These are phyloP conservation scores for Lynx canadensis DNA, from an alignment of 2,113 vertebrate genomes.

Conservation along the genomic window DNA sequence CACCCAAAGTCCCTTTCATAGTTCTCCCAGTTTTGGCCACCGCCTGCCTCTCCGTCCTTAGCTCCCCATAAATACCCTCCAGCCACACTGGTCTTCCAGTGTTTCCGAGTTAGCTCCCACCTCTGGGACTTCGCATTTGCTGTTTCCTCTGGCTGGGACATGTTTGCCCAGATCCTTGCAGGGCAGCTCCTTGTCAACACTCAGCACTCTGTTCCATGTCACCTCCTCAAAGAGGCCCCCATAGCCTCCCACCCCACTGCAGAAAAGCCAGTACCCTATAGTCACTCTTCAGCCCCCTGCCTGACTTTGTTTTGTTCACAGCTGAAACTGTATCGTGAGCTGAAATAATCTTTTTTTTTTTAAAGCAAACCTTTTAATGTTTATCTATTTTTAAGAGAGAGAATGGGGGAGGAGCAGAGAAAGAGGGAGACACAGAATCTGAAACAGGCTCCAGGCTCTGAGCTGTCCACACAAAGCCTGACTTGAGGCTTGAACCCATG, in stretches of 20 bases:
- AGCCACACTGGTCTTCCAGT: background rate
- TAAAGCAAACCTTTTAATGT: no score
- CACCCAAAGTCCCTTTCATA: background rate
- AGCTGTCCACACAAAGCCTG: no score
- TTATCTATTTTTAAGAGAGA: no score
- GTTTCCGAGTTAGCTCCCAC: background rate
- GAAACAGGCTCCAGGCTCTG: no score
- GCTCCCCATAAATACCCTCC: no score
- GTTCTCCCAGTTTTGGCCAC: background rate
- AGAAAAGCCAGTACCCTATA: background rate
- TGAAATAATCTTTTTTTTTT: background rate
- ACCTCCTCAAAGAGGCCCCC: background rate
- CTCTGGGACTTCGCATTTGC: background rate
- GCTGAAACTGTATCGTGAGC: background rate
- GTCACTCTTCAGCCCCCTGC: rapidly evolving
- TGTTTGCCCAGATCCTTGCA: background rate
- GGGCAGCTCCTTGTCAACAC: background rate
- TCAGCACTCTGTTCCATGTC: background rate
- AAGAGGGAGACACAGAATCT: no score
- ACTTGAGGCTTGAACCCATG: no score
- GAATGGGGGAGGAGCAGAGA: no score
- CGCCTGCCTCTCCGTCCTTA: background rate
- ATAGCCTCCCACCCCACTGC: background rate
- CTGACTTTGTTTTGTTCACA: background rate
- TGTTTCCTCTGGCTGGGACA: background rate